A percentile compares a stretch with the other conserved stretches of the same genome.
Evolutionary conservation across 2,888 invertebrate genomes (phyloP).

Genomic region (Punctoribates punctum): DNA sequence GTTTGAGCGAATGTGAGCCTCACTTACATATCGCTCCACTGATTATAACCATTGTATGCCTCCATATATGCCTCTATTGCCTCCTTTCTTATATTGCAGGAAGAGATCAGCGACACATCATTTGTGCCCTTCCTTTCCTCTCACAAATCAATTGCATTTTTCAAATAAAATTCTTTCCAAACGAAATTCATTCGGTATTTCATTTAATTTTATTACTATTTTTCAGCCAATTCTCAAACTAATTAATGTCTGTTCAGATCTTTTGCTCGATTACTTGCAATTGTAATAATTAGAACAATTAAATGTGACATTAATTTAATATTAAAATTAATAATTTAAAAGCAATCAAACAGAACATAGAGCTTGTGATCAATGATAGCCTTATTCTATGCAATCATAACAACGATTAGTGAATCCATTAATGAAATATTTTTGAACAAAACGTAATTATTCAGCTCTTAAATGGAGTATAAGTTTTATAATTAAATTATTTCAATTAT

Average conservation of each 20-base stretch:
- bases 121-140: constrained; percentile 18
- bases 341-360: too few relatives aligned
- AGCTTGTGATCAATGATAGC: too few relatives aligned
- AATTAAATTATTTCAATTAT: constrained; percentile 3
- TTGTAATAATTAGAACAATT: too few relatives aligned
- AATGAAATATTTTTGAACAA: too few relatives aligned
- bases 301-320: too few relatives aligned
- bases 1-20: background rate
- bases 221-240: background rate
- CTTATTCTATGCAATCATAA: too few relatives aligned
- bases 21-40: constrained; percentile 30
- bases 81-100: background rate
- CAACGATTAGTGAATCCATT: too few relatives aligned
- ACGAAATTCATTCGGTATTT: background rate
- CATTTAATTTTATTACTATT: background rate
- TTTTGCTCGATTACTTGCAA: too few relatives aligned
- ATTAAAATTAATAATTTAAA: too few relatives aligned
- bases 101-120: constrained; percentile 13
- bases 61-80: too few relatives aligned
- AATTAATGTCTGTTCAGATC: background rate
- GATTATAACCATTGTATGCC: constrained; percentile 22
- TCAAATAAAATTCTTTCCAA: background rate
- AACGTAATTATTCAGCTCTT: too few relatives aligned
- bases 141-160: constrained; percentile 21
- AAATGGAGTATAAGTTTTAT: background rate